A percentile compares a stretch with the other conserved stretches of the same genome.
Conservation (phyloP, 2,797 vertebrate species). For the Nannoperca obscura region DNA sequence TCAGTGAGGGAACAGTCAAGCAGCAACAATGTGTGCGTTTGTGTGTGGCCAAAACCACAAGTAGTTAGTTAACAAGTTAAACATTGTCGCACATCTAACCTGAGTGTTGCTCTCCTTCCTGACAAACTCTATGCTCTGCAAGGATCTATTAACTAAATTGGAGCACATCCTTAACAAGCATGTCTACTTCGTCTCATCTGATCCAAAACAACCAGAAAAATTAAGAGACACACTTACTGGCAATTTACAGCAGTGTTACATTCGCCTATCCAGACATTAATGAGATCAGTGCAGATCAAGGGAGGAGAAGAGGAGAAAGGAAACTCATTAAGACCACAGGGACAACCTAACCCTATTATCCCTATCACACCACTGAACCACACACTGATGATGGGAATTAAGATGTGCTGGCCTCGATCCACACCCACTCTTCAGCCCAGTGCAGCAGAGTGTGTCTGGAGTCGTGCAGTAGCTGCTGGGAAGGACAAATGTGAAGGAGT, state of each 20-base stretch:
- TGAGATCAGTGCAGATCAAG: slow-evolving; percentile 79
- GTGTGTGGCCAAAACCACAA: slow-evolving; percentile 36
- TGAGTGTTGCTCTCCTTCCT: slow-evolving; percentile 60
- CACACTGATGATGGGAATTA: slow-evolving; percentile 82
- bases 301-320: slow-evolving; percentile 73
- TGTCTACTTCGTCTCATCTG: slow-evolving; percentile 32
- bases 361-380: slow-evolving; percentile 77
- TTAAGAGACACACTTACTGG: slow-evolving; percentile 55
- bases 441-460: slow-evolving; percentile 71
- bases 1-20: slow-evolving; percentile 32
- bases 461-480: slow-evolving; percentile 70
- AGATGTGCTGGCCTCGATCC: slow-evolving; percentile 79
- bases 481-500: slow-evolving; percentile 73
- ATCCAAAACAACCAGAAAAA: slow-evolving; percentile 62
- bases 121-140: slow-evolving; percentile 12
- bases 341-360: slow-evolving; percentile 83
- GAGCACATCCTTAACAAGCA: slow-evolving; percentile 4
- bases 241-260: slow-evolving; percentile 67
- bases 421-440: slow-evolving; percentile 69
- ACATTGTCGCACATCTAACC: slow-evolving; percentile 66
- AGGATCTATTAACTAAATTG: slow-evolving; percentile 19
- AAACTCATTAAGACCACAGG: slow-evolving; percentile 83
- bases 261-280: slow-evolving; percentile 75
- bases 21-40: slow-evolving; percentile 36
- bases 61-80: slow-evolving; percentile 40